Evolutionary conservation across 2,888 invertebrate genomes (phyloP).

Genomic region (Frankliniella fusca): DNA sequence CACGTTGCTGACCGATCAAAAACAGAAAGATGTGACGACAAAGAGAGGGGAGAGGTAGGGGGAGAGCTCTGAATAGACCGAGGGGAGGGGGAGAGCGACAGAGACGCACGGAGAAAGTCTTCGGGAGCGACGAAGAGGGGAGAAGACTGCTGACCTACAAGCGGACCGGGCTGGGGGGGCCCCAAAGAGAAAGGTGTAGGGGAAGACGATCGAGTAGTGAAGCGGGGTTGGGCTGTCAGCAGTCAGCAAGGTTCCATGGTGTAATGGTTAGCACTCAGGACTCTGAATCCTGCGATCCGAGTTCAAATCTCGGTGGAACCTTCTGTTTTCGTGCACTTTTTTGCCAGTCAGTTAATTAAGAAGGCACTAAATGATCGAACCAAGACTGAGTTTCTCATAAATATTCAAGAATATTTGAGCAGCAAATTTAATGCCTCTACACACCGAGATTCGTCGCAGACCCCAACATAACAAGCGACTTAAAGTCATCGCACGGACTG

Average conservation of each 20-base stretch:
- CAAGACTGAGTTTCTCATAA: too few relatives aligned
- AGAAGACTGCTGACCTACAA: too few relatives aligned
- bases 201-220: neutral
- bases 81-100: neutral
- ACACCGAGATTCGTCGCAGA: too few relatives aligned
- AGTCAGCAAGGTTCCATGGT: constrained; percentile 1
- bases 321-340: neutral
- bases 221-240: neutral
- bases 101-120: neutral
- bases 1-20: constrained; percentile 14
- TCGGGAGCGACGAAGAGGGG: neutral
- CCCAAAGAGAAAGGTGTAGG: neutral
- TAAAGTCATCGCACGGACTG: too few relatives aligned
- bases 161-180: too few relatives aligned
- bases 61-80: neutral
- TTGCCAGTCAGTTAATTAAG: neutral
- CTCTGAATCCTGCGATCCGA: constrained; percentile 25
- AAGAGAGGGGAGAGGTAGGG: neutral
- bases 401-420: too few relatives aligned
- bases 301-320: constrained; percentile 26
- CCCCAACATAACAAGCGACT: too few relatives aligned
- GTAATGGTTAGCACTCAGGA: constrained; percentile 26
- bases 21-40: constrained; percentile 12
- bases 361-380: too few relatives aligned
- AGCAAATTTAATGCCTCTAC: too few relatives aligned